A percentile compares a stretch with the other conserved stretches of the same genome.
Evolutionary conservation across 1,140 invertebrate genomes (phyloP).

Genomic region (Solen grandis): DNA sequence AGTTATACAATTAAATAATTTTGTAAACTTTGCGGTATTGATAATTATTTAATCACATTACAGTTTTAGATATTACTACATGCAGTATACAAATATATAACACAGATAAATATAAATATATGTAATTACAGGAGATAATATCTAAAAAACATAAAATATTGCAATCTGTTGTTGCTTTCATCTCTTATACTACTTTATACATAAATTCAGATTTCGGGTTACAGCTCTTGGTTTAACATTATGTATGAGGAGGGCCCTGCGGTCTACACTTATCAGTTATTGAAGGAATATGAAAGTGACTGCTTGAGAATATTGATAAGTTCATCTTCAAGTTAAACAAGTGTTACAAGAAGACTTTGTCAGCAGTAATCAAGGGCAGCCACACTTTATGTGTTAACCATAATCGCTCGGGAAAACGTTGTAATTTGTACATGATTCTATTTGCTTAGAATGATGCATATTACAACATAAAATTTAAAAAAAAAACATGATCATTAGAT

Average conservation of each 20-base stretch:
- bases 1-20: no score
- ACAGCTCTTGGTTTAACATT: constrained; percentile 8
- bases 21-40: no score
- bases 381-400: no score
- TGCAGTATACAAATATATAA: not conserved
- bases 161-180: not conserved
- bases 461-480: no score
- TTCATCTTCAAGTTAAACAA: no score
- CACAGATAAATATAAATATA: not conserved
- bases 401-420: not conserved
- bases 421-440: not conserved
- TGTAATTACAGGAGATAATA: not conserved
- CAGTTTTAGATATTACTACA: not conserved
- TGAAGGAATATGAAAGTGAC: constrained; percentile 1
- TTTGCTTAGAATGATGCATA: no score
- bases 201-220: constrained; percentile 29
- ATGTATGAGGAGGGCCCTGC: no score
- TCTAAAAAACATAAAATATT: not conserved
- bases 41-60: no score
- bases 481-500: no score
- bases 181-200: not conserved
- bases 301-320: not conserved
- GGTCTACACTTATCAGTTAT: constrained; percentile 10
- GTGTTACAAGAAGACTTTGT: no score
- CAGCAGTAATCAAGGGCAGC: no score